phyloP scores from a whole-genome alignment of 2,888 invertebrate species.

The Pyrrhia umbra region DNA sequence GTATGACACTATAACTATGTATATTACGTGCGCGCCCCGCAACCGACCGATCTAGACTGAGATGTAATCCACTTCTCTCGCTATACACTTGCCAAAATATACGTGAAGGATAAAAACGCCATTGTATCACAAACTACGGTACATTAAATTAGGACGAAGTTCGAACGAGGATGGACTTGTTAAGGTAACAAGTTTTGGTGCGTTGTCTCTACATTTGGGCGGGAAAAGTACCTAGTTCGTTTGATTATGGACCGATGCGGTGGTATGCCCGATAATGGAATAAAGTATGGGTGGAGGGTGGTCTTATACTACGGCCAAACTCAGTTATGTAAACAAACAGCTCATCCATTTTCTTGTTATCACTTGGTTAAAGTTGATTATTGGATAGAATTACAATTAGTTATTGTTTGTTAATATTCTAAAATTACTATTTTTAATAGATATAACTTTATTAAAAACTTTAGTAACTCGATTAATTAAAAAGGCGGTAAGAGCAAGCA shows the following conservation, averaged over 20 bases:
- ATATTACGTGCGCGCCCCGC: constrained; percentile 79
- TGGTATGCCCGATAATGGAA: constrained; percentile 42
- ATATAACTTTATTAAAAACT: background rate
- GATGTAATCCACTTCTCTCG: constrained; percentile 76
- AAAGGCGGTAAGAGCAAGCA: no score
- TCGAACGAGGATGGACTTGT: constrained; percentile 67
- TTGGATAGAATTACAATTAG: constrained; percentile 6
- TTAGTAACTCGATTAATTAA: background rate
- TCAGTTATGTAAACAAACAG: constrained; percentile 47
- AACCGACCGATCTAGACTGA: constrained; percentile 84
- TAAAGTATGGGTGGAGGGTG: constrained; percentile 28
- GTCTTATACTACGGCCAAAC: constrained; percentile 19
- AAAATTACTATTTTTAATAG: no score
- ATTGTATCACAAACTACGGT: constrained; percentile 78
- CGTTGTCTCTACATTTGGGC: constrained; percentile 59
- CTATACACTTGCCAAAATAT: constrained; percentile 77
- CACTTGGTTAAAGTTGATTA: constrained; percentile 27
- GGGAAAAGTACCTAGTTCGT: constrained; percentile 54
- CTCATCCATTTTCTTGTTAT: constrained; percentile 19
- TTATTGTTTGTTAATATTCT: background rate
- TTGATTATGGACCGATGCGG: constrained; percentile 55
- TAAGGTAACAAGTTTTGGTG: constrained; percentile 64
- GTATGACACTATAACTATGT: constrained; percentile 63
- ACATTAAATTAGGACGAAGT: constrained; percentile 74
- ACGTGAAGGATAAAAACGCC: constrained; percentile 77